Conservation (phyloP, 2,113 vertebrate genomes). For the Coturnix japonica region DNA sequence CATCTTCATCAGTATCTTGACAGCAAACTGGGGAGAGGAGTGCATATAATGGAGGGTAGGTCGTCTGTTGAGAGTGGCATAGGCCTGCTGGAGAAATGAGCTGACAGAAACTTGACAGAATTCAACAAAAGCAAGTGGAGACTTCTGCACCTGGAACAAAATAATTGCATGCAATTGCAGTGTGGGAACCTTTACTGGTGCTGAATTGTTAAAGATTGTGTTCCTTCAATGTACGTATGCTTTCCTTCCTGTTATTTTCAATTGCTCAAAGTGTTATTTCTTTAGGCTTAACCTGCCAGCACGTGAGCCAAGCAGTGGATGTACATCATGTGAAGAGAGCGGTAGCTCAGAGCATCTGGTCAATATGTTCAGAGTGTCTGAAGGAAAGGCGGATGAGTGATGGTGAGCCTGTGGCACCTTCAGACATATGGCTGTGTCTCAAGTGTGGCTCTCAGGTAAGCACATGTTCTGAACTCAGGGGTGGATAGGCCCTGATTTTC, state of each 20-base stretch:
- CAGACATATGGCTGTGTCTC: conserved; percentile 92
- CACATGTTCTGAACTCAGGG: fast-evolving
- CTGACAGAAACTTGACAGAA: background rate
- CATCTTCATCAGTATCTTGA: background rate
- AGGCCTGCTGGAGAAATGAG: background rate
- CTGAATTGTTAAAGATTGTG: background rate
- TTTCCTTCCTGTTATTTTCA: background rate
- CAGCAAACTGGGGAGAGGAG: background rate
- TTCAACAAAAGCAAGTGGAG: background rate
- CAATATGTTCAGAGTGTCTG: conserved; percentile 90
- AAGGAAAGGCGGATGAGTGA: conserved; percentile 87
- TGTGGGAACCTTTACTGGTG: background rate
- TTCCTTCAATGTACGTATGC: background rate
- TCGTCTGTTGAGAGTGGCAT: background rate
- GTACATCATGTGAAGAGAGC: conserved; percentile 91
- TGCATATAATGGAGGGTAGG: background rate
- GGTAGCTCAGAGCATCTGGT: conserved; percentile 88
- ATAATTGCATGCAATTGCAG: background rate
- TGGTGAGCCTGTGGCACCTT: conserved; percentile 76
- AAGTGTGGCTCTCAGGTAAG: conserved; percentile 95
- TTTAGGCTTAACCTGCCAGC: conserved; percentile 91
- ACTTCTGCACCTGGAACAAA: background rate
- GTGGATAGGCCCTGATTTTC: background rate
- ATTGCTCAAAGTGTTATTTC: background rate
- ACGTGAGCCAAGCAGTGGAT: conserved; percentile 90